Conservation (phyloP, 2,113 vertebrate species). For the Ammodramus savannarum region DNA sequence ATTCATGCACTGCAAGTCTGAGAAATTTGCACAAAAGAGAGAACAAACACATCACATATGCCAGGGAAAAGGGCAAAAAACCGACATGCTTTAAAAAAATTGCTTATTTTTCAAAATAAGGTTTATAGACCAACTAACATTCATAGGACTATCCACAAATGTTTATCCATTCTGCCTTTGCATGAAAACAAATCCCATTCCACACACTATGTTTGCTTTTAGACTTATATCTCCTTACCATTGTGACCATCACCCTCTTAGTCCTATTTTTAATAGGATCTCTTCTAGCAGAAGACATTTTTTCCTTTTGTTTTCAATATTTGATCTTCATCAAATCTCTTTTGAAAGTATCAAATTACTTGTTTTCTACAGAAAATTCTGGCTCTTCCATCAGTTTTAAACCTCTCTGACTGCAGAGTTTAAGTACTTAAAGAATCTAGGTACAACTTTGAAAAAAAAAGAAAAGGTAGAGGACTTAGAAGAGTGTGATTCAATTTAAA, state of each 20-base stretch:
- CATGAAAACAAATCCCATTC: neutral
- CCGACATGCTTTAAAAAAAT: neutral
- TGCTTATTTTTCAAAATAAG: neutral
- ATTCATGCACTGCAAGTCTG: neutral
- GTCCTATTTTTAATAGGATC: neutral
- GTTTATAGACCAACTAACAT: neutral
- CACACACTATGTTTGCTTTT: neutral
- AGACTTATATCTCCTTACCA: neutral
- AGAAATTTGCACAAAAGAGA: neutral
- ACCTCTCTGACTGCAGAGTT: neutral
- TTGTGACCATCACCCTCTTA: neutral
- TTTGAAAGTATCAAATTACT: neutral
- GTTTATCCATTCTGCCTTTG: neutral
- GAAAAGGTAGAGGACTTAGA: neutral
- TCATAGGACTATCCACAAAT: neutral
- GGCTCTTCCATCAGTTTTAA: neutral
- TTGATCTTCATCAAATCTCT: neutral
- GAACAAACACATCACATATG: rapidly evolving
- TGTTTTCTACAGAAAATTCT: neutral
- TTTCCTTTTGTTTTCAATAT: neutral
- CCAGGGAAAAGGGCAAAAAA: neutral
- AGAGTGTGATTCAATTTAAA: neutral
- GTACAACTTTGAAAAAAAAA: neutral
- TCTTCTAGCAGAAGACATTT: neutral
- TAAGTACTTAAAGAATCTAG: neutral